A percentile compares a stretch with the other conserved stretches of the same genome.
Evolutionary conservation across 2,113 vertebrate species (phyloP).

Genomic region (Opisthocomus hoazin): DNA sequence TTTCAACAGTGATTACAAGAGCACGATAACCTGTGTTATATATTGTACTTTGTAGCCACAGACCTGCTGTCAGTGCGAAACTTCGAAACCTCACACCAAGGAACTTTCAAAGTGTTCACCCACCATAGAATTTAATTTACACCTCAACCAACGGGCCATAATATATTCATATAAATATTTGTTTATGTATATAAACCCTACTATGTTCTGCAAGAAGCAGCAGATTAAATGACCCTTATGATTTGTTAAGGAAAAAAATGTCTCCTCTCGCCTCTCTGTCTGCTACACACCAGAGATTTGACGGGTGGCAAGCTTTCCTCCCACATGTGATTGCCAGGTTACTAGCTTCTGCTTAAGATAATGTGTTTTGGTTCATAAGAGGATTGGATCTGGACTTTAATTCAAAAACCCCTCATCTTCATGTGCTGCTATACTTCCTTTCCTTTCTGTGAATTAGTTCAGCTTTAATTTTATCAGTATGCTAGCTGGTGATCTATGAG

Average conservation of each 20-base stretch:
- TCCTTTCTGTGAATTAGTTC: neutral
- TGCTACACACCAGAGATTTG: neutral
- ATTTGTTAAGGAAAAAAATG: neutral
- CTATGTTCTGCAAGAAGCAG: neutral
- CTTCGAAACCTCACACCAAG: neutral
- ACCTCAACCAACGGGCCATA: neutral
- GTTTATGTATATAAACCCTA: neutral
- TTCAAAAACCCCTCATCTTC: neutral
- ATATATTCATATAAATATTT: neutral
- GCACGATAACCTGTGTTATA: neutral
- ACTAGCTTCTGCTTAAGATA: neutral
- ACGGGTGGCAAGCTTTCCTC: neutral
- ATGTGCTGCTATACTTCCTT: neutral
- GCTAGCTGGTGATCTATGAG: neutral
- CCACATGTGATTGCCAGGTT: neutral
- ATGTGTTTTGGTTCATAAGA: neutral
- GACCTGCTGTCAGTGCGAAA: neutral
- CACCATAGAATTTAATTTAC: slow-evolving; percentile 13
- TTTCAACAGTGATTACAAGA: neutral
- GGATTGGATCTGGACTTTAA: neutral
- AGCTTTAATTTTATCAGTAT: neutral
- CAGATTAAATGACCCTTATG: neutral
- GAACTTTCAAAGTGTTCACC: neutral
- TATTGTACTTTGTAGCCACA: neutral
- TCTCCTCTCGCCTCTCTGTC: neutral